Base-by-base conservation (phyloP, 1,140 invertebrate species). In the Scylla paramamosain region DNA sequence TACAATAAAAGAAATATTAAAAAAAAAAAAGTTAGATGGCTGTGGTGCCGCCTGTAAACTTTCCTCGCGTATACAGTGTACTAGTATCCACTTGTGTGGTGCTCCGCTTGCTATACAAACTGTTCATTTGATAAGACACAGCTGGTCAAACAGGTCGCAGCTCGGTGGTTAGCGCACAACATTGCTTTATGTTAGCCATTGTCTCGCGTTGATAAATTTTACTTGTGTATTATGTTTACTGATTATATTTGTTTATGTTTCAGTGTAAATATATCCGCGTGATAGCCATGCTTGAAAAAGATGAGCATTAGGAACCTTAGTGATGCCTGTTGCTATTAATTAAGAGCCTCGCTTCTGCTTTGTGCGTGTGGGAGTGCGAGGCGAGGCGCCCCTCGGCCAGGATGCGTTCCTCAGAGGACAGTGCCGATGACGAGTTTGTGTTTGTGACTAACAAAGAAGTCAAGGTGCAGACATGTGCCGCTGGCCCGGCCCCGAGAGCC, bases 341-440 rank as follows among this genome's bases (percentile, higher is more conserved):
- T 25, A 7, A 77, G 67, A 20, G 25, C 20, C n/a, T 25, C n/a
- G 25, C 12, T 20, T 12, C 12, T 77, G 67, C 1, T 1, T n/a
- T 77, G 67, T n/a, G 67, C 67, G 20, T 77, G 20, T 77, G 20
- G n/a, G n/a, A 12, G 67, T 16, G n/a, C 67, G 20, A 77, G 67
- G 20, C 67, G 25, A 77, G 12, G 52, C 1, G 52, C 10, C 25
- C 67, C 67, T n/a, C 6, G 20, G 67, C 25, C 39, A 92, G 28
- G 25, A 95, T 95, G 95, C 92, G 86, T 25, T 84, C 96, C 6
- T 93, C 96, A 4, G 96, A 95, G 84, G 96, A 96, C 93, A 94
- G 84, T 59, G 96, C 96, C 7, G 94, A 96, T 77, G 89, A 96
- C 87, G 96, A 96, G 46, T 96, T 96, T 84, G 96, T 96, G 25